Evolutionary conservation across 2,797 vertebrate species (phyloP), one percentile per base, ranked within the genome.

Genomic region (Molothrus ater): DNA sequence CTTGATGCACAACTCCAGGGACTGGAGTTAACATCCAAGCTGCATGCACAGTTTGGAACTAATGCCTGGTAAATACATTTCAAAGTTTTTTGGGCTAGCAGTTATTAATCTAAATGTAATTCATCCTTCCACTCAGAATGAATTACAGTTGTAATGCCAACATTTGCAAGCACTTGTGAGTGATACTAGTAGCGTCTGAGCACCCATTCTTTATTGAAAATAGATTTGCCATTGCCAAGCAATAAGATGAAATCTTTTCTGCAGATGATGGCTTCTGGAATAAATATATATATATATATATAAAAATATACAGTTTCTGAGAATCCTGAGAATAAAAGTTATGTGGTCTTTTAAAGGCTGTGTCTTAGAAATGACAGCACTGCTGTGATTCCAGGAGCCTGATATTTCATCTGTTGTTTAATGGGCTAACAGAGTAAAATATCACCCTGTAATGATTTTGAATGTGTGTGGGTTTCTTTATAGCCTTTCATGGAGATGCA

Each of bases 401-500:
- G 59, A 43, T 71, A 88, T 90, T 97, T 96, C 80, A 90, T 93
- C 74, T 92, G 65, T 95, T 97, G 91, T 97, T 96, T 95, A 95
- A 96, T 93, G 82, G 93, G 68, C 87, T 92, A 94, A 95, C 84
- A 59, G 88, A 63, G 80, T 96, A 96, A 97, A 97, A 96, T 96
- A 96, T 80, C 75, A 80, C 94, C 89, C 91, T 69, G 63, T 93
- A 94, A 94, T 95, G 87, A 88, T 89, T 97, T 82, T 91, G 92
- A 96, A 89, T 95, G 94, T 86, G 83, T 95, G 86, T 83, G 75
- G 90, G 69, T 91, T 94, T 95, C 93, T 96, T 97, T 96, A 97
- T 92, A 65, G 92, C 93, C 60, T 93, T 86, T 92, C 83, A 28
- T 26, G n/a, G 94, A 94, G 72, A 94, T 3, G 0, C 70, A 86